Conservation (phyloP, 2,113 vertebrate species). For the Brienomyrus longianalis region DNA sequence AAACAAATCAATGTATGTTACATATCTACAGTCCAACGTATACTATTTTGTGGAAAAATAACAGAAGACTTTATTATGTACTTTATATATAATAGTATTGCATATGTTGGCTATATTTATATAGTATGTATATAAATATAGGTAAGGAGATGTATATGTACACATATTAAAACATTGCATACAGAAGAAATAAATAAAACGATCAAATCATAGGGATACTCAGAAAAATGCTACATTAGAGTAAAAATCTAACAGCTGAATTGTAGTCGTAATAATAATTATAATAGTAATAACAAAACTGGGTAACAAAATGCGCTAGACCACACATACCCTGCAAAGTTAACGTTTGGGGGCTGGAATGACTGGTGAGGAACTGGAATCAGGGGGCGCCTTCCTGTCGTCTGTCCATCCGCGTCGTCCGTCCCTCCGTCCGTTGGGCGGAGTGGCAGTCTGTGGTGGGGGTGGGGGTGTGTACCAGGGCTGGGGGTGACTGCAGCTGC, state of each 20-base stretch:
- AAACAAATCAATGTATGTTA: constrained; percentile 56
- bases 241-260: constrained; percentile 49
- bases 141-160: constrained; percentile 65
- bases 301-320: constrained; percentile 74
- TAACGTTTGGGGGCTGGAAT: constrained; percentile 83
- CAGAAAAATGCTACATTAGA: constrained; percentile 64
- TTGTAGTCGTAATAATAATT: constrained; percentile 44
- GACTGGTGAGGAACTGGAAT: constrained; percentile 71
- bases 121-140: constrained; percentile 68
- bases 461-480: constrained; percentile 14
- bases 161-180: constrained; percentile 67
- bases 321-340: constrained; percentile 71
- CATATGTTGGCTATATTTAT: constrained; percentile 67
- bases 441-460: constrained; percentile 22
- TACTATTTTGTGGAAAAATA: constrained; percentile 52
- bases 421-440: constrained; percentile 14
- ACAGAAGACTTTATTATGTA: constrained; percentile 53
- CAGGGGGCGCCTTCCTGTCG: constrained; percentile 43
- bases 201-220: constrained; percentile 59
- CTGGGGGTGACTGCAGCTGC: constrained; percentile 31
- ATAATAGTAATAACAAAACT: constrained; percentile 43
- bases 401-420: constrained; percentile 48
- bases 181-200: constrained; percentile 71
- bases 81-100: constrained; percentile 54
- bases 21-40: constrained; percentile 66